phyloP scores from a whole-genome alignment of 2,797 vertebrate species.

The Eulemur mongoz region DNA sequence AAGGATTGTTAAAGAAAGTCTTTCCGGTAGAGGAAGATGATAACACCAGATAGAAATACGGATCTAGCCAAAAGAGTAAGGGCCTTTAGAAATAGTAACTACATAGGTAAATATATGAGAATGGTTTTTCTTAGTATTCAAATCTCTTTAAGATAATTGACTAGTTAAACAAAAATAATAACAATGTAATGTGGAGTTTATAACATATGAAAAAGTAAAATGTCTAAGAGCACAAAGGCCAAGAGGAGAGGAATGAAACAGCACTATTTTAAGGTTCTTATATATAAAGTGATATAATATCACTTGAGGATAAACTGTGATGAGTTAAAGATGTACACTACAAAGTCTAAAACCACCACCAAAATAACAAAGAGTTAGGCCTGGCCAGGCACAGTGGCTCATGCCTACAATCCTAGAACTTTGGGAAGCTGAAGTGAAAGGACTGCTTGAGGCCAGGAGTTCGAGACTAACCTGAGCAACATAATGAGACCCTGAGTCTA shows the following conservation, averaged over 20 bases:
- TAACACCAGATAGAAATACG: neutral
- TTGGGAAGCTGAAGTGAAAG: too few relatives aligned
- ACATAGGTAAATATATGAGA: neutral
- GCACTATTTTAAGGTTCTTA: neutral
- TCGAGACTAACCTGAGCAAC: too few relatives aligned
- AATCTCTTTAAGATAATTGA: neutral
- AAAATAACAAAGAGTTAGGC: neutral
- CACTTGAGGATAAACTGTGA: neutral
- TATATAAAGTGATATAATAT: neutral
- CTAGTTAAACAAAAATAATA: neutral
- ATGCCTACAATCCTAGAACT: too few relatives aligned
- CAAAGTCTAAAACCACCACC: neutral
- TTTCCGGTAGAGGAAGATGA: neutral
- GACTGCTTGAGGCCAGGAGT: too few relatives aligned
- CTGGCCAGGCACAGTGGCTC: too few relatives aligned
- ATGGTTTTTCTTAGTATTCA: neutral
- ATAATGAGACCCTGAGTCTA: too few relatives aligned
- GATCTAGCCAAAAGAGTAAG: neutral
- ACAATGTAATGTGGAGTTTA: neutral
- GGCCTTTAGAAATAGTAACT: neutral
- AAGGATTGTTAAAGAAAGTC: neutral
- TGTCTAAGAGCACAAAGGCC: neutral
- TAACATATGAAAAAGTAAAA: slow-evolving; percentile 16
- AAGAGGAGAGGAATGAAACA: neutral
- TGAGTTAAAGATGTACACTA: slow-evolving; percentile 15